phyloP scores from a whole-genome alignment of 2,797 vertebrate genomes.

The Pyrrhura leucotis region DNA sequence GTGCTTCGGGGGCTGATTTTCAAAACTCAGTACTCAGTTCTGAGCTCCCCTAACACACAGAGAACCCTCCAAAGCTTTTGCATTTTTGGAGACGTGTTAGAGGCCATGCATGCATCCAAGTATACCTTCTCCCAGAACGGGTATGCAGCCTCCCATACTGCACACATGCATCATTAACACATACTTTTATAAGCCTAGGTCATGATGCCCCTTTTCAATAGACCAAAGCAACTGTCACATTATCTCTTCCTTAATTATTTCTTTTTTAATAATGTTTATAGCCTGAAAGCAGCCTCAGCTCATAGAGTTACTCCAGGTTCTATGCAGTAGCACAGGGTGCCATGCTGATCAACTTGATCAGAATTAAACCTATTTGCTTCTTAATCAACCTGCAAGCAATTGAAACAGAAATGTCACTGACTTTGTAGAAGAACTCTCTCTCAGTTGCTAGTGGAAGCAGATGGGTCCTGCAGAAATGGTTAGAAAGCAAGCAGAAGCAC shows the following conservation, averaged over 20 bases:
- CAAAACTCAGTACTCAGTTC: neutral
- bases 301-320: accelerated
- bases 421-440: neutral
- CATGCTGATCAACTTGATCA: neutral
- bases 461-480: neutral
- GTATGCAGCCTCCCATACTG: too few species aligned
- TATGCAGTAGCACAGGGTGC: neutral
- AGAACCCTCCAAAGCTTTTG: neutral
- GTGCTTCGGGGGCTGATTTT: neutral
- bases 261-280: neutral
- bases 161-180: too few species aligned
- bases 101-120: neutral
- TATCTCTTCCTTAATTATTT: neutral
- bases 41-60: too few species aligned
- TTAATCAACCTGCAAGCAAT: neutral
- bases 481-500: neutral
- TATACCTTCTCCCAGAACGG: neutral
- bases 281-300: neutral
- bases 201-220: neutral
- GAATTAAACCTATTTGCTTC: neutral
- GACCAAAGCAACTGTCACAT: neutral
- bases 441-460: neutral
- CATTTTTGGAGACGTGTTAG: accelerated
- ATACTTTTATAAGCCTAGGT: neutral
- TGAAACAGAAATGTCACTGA: neutral